Evolutionary conservation across 1,140 invertebrate genomes (phyloP).

Genomic region (Meloidogyne floridensis): DNA sequence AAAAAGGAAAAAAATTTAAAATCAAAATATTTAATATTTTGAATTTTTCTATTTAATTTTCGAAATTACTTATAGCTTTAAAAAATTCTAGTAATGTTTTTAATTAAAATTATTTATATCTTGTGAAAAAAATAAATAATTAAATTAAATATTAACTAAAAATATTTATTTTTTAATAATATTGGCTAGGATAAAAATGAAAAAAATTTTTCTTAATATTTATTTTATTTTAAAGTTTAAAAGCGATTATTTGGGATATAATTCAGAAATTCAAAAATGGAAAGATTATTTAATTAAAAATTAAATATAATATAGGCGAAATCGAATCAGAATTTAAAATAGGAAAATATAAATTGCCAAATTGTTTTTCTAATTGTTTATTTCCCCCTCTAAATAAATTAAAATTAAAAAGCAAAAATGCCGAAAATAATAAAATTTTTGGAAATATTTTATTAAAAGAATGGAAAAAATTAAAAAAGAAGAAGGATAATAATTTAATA

Average conservation of each 20-base stretch:
- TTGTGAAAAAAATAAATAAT: no score
- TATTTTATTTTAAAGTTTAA: not conserved
- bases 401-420: slow-evolving; percentile 1
- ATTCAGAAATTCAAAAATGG: not conserved
- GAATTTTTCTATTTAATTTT: no score
- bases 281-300: slow-evolving; percentile 2
- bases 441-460: not conserved
- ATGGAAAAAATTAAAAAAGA: not conserved
- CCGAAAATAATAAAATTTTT: not conserved
- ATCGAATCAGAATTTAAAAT: not conserved
- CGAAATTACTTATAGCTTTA: no score
- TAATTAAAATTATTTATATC: no score
- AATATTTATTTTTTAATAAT: no score
- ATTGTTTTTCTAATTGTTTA: slow-evolving; percentile 10
- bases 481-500: not conserved
- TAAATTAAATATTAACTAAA: no score
- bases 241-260: not conserved
- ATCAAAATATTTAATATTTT: no score
- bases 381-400: not conserved
- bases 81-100: no score
- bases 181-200: no score
- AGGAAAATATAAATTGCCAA: not conserved
- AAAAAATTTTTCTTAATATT: no score
- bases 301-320: not conserved
- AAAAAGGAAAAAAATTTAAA: no score